Evolutionary conservation across 1,140 invertebrate species (phyloP), one percentile per base, ranked within the genome.

Genomic region (Magallana ariakensis): DNA sequence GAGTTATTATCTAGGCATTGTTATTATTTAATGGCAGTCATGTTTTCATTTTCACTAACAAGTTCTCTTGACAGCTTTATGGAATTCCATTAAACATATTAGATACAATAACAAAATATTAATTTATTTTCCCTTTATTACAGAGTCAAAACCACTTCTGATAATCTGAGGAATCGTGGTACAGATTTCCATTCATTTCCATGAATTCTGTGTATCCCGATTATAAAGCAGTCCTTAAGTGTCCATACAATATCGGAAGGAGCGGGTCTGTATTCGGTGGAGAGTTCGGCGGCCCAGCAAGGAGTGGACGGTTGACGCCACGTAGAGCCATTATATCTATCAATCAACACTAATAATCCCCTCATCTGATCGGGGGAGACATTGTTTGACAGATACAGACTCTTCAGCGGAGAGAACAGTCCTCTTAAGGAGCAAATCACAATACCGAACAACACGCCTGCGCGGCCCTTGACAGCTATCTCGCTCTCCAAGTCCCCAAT

Each of bases 341-440:
- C 66, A 75, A 75, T 75, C 66, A 75, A 19, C 22, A 26, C 66
- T 26, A 75, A 33, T 75, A 75, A 75, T 75, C 66, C 33, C 66
- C 33, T 75, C 66, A 75, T 75, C 66, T 13, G 22, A 75, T 75
- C 66, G 22, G 66, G 66, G 66, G 66, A 75, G 66, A 75, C 66
- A 13, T 33, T 75, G 33, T 75, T 33, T 75, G 66, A 75, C 66
- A 75, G 66, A 75, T 75, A 75, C 66, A 75, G 66, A 26, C 26
- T 75, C 66, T 75, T 75, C 66, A 75, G 22, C 22, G 66, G 66
- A 19, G 66, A 19, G 66, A 75, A 75, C 66, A 26, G 22, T 75
- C 66, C 66, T 75, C 66, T 75, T 75, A 75, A 75, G 66, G 66
- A 75, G 22, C 22, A 75, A 75, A 75, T 26, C 66, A 26, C 66